Base-by-base conservation (phyloP, 1,140 invertebrate genomes). In the Pteromalus puparum region DNA sequence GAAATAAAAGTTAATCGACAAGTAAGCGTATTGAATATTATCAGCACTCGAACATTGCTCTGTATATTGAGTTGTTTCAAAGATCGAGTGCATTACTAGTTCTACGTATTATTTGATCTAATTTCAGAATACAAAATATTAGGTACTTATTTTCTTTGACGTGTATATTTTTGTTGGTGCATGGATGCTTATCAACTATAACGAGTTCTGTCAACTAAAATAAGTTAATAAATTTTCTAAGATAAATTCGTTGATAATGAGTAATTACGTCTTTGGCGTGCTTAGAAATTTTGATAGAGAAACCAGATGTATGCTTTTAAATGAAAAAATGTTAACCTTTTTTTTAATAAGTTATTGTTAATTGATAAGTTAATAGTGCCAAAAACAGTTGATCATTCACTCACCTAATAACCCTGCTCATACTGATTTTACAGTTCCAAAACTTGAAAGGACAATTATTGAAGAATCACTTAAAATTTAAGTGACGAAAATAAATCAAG, bases 401-500 rank as follows among this genome's bases (percentile, higher is more conserved):
- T 34, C 6, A 34, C 30, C 6, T 2, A 34, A 34, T 34, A 34
- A 34, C 30, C 30, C 6, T 34, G 30, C 30, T 46, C 1, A 46
- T 13, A 46, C 18, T 48, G 13, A 42, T 42, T 61, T 61, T 61
- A n/a, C 53, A 61, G 53, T 6, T 61, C 21, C 18, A 61, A 61
- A 61, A 61, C 53, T 42, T 42, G 6, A n/a, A 61, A 18, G 15
- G n/a, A n/a, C 0, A 61, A n/a, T 61, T 61, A 61, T 34, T 9
- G 6, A n/a, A 4, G 68, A 30, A 28, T 13, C 18, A 30, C 6
- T 70, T 70, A 30, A 26, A 18, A 26, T 28, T 28, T 72, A 72
- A 81, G 38, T 74, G 24, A 3, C 0, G 15, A 38, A 82, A 24
- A 34, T 67, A 74, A 28, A 21, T 83, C 34, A 67, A 75, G 78